Base-by-base conservation (phyloP, 2,113 vertebrate genomes). In the Daboia siamensis region DNA sequence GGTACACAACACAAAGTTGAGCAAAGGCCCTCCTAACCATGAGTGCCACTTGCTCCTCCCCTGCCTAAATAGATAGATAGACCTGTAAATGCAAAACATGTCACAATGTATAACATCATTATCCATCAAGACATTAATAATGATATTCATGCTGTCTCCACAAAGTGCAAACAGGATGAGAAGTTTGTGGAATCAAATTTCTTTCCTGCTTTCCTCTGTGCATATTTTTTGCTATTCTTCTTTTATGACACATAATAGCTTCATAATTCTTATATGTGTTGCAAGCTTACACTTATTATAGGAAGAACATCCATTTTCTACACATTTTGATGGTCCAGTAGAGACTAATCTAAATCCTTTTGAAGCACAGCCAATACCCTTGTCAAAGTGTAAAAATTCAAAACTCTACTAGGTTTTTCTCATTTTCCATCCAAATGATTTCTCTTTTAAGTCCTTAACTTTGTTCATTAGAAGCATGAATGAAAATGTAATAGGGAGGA, bases 381-480 rank as follows among this genome's bases (percentile, higher is more conserved):
- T 17, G 48, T 56, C 56, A 64, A 26, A 64, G 20, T 87, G 91
- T 87, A 64, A 86, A 33, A 64, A 87, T 87, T 91, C 51, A 55
- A 64, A 88, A 39, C 51, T 57, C 10, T 17, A n/a, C 21, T 21
- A 29, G 44, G 26, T 39, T 46, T 92, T 92, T 89, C 64, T 84
- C 88, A 92, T 80, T 92, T 92, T 84, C 91, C 29, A 57, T 92
- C 51, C 87, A 51, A 92, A 92, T 89, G 39, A 89, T 84, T 89
- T 89, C 52, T 51, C 87, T 92, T 89, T 89, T 87, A 92, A 26
- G 48, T 51, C 64, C 29, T 92, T 54, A 21, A 5, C 52, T 92
- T 80, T 92, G 48, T 89, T 92, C 87, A 92, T 92, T 88, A 92
- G 54, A 57, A 89, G 57, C 23, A 20, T 57, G 69, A 92, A 59